These are phyloP conservation scores for Aphidius ervi DNA, from an alignment of 1,140 invertebrate genomes.

Conservation along the genomic window DNA sequence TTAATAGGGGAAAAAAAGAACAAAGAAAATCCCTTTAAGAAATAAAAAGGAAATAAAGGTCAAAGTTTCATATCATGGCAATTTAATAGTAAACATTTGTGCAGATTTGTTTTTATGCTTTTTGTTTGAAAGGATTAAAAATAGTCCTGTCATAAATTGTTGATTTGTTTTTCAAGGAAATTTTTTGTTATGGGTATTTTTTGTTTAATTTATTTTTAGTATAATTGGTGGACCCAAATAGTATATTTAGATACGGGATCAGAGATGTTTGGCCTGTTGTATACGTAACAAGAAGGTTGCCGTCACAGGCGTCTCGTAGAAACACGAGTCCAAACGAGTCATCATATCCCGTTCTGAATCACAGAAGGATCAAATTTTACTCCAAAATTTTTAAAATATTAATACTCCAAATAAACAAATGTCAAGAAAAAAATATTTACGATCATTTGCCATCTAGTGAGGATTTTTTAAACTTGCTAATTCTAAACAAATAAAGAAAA, in stretches of 20 bases:
- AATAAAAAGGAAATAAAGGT: too few species aligned
- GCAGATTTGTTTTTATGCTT: too few species aligned
- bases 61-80: too few species aligned
- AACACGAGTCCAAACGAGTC: conserved; percentile 36
- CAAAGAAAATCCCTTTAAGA: too few species aligned
- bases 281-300: conserved; percentile 38
- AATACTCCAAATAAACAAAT: neutral
- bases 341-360: conserved; percentile 45
- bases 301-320: conserved; percentile 42
- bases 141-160: too few species aligned
- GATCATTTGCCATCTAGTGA: conserved; percentile 29
- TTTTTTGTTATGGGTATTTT: too few species aligned
- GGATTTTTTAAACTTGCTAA: neutral
- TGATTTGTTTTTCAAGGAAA: too few species aligned
- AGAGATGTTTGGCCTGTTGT: conserved; percentile 45
- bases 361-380: conserved; percentile 35
- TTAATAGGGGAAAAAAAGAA: too few species aligned
- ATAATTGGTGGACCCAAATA: neutral
- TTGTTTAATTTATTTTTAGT: neutral
- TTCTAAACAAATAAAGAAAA: too few species aligned
- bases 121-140: too few species aligned
- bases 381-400: conserved; percentile 16
- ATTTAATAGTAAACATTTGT: too few species aligned
- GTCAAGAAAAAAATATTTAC: neutral
- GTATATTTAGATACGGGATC: conserved; percentile 35